Base-by-base conservation (phyloP, 1,140 invertebrate genomes). In the Drosophila biarmipes region DNA sequence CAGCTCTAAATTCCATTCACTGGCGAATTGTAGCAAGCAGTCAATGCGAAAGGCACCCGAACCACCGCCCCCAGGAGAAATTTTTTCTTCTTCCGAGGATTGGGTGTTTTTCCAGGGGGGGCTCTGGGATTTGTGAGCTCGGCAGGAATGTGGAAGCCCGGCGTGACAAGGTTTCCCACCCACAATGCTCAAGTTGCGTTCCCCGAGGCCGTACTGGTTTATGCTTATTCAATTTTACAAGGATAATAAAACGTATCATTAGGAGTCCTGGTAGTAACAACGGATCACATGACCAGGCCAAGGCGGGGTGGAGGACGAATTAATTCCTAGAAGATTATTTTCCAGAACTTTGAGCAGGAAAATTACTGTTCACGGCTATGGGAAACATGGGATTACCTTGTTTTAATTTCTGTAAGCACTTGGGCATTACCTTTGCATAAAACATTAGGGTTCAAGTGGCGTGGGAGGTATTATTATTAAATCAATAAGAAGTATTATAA, bases 1-100 rank as follows among this genome's bases (percentile, higher is more conserved):
- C 59, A 71, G 72, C 64, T 43, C 59, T 66, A 73, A 81, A 81
- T 77, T 75, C 75, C 84, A 87, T 89, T 87, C 71, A 82, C 80
- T 82, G 43, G 55, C 51, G 75, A 77, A 73, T 73, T 76, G 78
- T 75, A 64, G 74, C 74, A 68, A 77, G 58, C 66, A 78, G 63
- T 76, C 64, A 59, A 66, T 55, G 71, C 59, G 76, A 62, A 63
- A 56, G 24, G 31, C 69, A 53, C 61, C 64, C 52, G 2, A 31
- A 43, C 8, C 40, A 40, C 15, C 11, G 17, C 34, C 57, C 62
- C 5, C 17, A 48, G 14, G 7, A 49, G 6, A 27, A 63, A 45
- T 63, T 34, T 21, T 24, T n/a, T 42, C 24, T 17, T 46, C 17
- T 31, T 27, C 8, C 10, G 42, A 7, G 55, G 17, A 15, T 7